phyloP scores from a whole-genome alignment of 1,140 invertebrate species.

The Cyclargus thomasi region DNA sequence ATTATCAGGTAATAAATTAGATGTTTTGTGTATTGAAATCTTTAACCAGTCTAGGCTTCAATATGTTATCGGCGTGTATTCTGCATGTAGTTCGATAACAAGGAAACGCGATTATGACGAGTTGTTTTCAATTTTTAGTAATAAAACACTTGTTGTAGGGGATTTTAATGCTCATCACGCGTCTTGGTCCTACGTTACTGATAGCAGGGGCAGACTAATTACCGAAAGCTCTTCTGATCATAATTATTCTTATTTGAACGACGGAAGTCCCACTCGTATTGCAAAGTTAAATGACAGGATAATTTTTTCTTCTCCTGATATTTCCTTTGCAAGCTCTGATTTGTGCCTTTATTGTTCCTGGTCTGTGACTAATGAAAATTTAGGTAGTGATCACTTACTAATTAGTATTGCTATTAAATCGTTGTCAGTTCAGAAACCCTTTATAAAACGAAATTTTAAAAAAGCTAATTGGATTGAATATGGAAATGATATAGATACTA shows the following conservation, averaged over 20 bases:
- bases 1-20: neutral
- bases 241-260: neutral
- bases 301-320: neutral
- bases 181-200: neutral
- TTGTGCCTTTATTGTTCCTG: neutral
- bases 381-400: neutral
- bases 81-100: neutral
- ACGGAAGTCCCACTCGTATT: neutral
- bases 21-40: neutral
- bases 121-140: neutral
- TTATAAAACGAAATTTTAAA: neutral
- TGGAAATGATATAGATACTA: neutral
- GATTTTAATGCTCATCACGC: too few relatives aligned
- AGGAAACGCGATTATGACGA: neutral
- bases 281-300: neutral
- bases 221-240: neutral
- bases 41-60: neutral
- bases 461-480: neutral
- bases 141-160: too few relatives aligned
- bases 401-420: neutral
- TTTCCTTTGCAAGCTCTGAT: neutral
- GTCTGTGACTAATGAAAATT: neutral
- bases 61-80: neutral
- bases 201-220: neutral
- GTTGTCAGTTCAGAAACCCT: neutral